Evolutionary conservation across 2,113 vertebrate genomes (phyloP), one percentile per base, ranked within the genome.

Genomic region (Heterotis niloticus): DNA sequence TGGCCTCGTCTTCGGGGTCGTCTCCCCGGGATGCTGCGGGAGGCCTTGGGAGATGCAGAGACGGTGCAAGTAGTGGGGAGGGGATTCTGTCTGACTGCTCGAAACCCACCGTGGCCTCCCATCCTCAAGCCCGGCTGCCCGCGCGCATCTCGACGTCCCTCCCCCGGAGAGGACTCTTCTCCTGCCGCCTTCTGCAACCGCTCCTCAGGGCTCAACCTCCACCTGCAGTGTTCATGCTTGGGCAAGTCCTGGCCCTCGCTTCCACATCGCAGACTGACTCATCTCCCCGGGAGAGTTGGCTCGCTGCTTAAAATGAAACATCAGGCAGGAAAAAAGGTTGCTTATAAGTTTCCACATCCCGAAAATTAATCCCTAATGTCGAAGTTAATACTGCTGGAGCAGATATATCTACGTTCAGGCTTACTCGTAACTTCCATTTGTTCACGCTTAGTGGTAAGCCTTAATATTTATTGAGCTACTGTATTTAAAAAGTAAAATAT

Each of bases 151-250:
- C n/a, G 51, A 1, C 52, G 5, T 28, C 44, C n/a, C 3, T 20
- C 65, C 66, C 65, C 54, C 28, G 72, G 77, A 59, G 77, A 59
- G 66, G 26, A 66, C 13, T 20, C 66, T 23, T 20, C 56, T 10
- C 52, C 51, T 3, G 23, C 64, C 51, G 64, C 34, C 10, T 28
- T 44, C 62, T 57, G 17, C 66, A 29, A 16, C 54, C 24, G 29
- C 65, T 78, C 77, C 51, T 20, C 26, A 20, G 65, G 64, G 77
- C 77, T 78, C 77, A 69, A 23, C 66, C 66, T 78, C 69, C 64
- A 59, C 66, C 66, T 57, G 52, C 24, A 68, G 13, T 10, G 66
- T 70, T 78, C 66, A 78, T 28, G 66, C 54, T 69, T 56, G 66
- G 66, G 11, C n/a, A 56, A 51, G 16, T 52, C 66, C 24, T 4